These are phyloP conservation scores for Drosophila nr. perissopoda DNA, from an alignment of 2,888 invertebrate genomes.

Conservation along the genomic window DNA sequence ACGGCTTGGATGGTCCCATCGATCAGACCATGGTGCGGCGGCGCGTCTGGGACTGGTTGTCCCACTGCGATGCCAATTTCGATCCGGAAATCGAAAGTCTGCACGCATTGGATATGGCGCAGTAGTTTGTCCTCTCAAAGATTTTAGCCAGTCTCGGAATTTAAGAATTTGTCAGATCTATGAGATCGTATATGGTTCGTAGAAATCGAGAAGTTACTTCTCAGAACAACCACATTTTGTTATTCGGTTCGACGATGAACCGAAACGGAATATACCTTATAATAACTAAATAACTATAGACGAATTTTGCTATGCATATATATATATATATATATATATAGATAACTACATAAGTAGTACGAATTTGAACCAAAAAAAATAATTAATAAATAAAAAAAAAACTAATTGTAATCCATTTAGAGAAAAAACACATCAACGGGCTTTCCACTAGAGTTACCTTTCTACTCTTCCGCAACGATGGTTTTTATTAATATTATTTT, in stretches of 20 bases:
- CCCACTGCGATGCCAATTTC: constrained; percentile 86
- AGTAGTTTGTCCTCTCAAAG: constrained; percentile 41
- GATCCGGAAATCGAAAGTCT: constrained; percentile 83
- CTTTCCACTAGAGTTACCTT: constrained; percentile 80
- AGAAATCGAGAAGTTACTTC: constrained; percentile 41
- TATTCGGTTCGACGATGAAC: constrained; percentile 15
- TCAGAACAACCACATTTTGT: constrained; percentile 20
- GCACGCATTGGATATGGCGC: constrained; percentile 72
- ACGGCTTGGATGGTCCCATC: constrained; percentile 88
- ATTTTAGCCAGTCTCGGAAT: constrained; percentile 14
- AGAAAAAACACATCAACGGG: constrained; percentile 59
- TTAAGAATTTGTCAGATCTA: constrained; percentile 54
- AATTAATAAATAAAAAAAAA: constrained; percentile 2
- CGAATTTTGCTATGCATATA: constrained; percentile 50
- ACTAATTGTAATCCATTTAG: constrained; percentile 24
- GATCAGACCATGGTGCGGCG: constrained; percentile 88
- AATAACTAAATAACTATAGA: constrained; percentile 20
- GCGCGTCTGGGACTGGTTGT: constrained; percentile 89
- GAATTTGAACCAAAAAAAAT: constrained; percentile 32
- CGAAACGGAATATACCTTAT: constrained; percentile 26
- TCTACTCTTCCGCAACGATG: constrained; percentile 73
- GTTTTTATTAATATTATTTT: constrained; percentile 38
- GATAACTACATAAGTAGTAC: constrained; percentile 19
- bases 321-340: constrained; percentile 5
- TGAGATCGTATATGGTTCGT: constrained; percentile 22